Evolutionary conservation across 2,113 vertebrate species (phyloP).

Genomic region (Syrmaticus mikado): DNA sequence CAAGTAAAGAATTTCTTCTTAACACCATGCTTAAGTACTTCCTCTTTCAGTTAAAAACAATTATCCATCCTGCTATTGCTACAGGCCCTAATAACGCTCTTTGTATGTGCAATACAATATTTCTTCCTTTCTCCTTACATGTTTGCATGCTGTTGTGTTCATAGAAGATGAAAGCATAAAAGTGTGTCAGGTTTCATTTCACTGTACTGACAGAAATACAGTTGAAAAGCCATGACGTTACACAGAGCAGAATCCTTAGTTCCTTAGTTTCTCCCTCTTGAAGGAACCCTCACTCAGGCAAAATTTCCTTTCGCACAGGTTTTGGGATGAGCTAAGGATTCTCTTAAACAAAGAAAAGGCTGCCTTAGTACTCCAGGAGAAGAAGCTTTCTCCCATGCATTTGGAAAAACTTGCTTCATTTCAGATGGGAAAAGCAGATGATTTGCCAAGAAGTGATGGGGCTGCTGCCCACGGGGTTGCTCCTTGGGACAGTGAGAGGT

Average conservation of each 20-base stretch:
- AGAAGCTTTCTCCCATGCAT: neutral
- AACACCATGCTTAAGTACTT: neutral
- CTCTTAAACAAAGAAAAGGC: neutral
- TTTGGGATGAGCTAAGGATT: neutral
- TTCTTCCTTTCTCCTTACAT: neutral
- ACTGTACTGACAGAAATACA: neutral
- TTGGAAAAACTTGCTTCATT: neutral
- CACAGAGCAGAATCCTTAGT: neutral
- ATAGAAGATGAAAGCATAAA: neutral
- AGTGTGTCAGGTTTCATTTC: neutral
- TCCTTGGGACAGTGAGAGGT: neutral
- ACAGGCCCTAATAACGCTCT: neutral
- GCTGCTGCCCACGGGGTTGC: accelerated
- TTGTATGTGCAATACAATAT: neutral
- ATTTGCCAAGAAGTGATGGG: accelerated
- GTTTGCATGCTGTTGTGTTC: neutral
- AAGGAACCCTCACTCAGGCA: neutral
- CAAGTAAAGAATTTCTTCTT: neutral
- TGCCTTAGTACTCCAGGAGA: neutral
- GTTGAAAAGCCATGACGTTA: neutral
- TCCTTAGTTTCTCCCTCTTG: neutral
- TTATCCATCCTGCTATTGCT: neutral
- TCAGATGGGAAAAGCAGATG: neutral
- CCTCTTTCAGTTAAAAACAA: neutral
- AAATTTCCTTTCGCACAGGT: neutral